These are phyloP conservation scores for human (Homo sapiens) DNA, from an alignment of 2,113 vertebrate genomes.

Conservation along the genomic window GRCh38 chr15:31203001-31203500, in stretches of 20 bases:
- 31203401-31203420: neutral
- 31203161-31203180: too few species aligned
- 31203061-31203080: too few species aligned
- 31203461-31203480: neutral
- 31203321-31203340: rapidly evolving
- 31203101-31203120: rapidly evolving
- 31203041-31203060: neutral
- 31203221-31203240: too few species aligned
- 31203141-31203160: neutral
- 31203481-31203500: neutral
- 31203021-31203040: neutral
- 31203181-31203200: neutral
- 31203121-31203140: neutral
- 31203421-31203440: too few species aligned
- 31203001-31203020: too few species aligned
- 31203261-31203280: too few species aligned
- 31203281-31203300: neutral
- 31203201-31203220: rapidly evolving
- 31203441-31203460: too few species aligned
- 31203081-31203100: neutral
- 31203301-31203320: too few species aligned
- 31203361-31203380: neutral
- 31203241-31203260: neutral
- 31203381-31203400: neutral
- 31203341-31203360: neutral